Conservation (phyloP, 2,113 vertebrate genomes). For the Dipodomys ordii region DNA sequence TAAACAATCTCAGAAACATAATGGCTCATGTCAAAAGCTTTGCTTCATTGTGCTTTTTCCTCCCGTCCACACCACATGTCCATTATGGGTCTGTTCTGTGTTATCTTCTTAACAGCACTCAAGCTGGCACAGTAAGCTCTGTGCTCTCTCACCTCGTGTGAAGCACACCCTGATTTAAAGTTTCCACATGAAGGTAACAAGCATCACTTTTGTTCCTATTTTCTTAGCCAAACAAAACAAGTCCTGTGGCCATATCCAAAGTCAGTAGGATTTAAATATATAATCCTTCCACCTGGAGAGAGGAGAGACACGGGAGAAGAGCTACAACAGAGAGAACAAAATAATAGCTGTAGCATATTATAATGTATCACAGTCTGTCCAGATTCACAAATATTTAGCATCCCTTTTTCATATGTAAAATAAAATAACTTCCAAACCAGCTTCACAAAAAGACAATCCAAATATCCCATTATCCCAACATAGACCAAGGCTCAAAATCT, state of each 20-base stretch:
- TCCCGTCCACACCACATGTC: background rate
- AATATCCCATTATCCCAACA: background rate
- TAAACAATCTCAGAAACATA: background rate
- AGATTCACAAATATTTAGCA: slow-evolving; percentile 9
- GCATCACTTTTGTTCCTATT: slow-evolving; percentile 18
- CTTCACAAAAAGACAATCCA: background rate
- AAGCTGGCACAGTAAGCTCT: background rate
- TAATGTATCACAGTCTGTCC: background rate
- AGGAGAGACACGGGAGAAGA: background rate
- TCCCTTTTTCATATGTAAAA: background rate
- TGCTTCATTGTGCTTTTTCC: background rate
- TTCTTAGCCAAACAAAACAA: slow-evolving; percentile 39
- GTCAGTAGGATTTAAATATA: slow-evolving; percentile 6
- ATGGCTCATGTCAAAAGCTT: background rate
- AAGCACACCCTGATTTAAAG: background rate
- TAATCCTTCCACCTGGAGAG: background rate
- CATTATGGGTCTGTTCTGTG: background rate
- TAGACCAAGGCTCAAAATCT: background rate
- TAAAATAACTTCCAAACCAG: background rate
- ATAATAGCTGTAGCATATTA: background rate
- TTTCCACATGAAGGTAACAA: background rate
- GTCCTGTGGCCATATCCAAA: background rate
- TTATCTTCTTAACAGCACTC: background rate
- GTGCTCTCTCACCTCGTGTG: background rate
- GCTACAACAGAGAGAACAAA: background rate